Evolutionary conservation across 2,113 vertebrate species (phyloP).

Genomic region (Barnardius zonarius): DNA sequence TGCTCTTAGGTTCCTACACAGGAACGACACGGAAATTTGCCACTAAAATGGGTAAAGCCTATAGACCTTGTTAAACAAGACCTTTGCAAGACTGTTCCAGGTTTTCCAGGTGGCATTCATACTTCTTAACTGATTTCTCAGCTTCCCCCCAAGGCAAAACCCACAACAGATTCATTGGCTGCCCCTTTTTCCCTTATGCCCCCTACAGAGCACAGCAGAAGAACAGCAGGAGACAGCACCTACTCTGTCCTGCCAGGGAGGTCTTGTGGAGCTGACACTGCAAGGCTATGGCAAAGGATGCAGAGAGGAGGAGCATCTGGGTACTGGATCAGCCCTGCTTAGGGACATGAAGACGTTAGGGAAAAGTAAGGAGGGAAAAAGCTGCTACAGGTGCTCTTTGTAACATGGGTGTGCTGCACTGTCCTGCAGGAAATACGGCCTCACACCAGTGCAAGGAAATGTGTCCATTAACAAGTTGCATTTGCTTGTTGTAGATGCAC

Average conservation of each 20-base stretch:
- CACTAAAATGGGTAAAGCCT: neutral
- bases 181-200: neutral
- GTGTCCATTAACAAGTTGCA: neutral
- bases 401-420: neutral
- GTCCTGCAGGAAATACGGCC: neutral
- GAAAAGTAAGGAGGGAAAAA: neutral
- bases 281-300: rapidly evolving
- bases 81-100: neutral
- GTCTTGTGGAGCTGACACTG: rapidly evolving
- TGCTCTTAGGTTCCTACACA: neutral
- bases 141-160: neutral
- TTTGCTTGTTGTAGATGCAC: neutral
- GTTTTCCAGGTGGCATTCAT: neutral
- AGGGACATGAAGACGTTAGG: rapidly evolving
- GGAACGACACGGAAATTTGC: neutral
- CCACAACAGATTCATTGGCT: neutral
- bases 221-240: neutral
- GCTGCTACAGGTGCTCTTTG: neutral
- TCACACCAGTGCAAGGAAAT: neutral
- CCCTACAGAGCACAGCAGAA: neutral
- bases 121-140: neutral
- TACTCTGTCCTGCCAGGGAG: neutral
- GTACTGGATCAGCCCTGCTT: neutral
- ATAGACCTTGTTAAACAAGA: neutral
- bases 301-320: neutral